A percentile compares a stretch with the other conserved stretches of the same genome.
phyloP scores from a whole-genome alignment of 2,888 invertebrate genomes.

The Congeria kusceri region DNA sequence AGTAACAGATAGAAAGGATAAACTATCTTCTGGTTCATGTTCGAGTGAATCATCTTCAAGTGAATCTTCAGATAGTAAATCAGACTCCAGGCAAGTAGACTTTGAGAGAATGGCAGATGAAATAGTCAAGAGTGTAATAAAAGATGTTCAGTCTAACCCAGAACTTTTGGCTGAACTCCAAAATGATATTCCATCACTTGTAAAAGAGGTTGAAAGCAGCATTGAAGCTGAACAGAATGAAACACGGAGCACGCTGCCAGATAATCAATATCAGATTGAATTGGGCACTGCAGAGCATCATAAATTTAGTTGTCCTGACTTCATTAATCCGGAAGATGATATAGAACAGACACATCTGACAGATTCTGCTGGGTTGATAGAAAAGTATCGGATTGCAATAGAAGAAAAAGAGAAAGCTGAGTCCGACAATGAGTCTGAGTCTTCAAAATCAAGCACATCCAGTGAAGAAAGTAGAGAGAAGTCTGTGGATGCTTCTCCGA shows the following conservation, averaged over 20 bases:
- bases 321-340: neutral
- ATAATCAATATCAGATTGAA: too few relatives aligned
- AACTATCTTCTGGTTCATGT: constrained; percentile 3
- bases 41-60: neutral
- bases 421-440: neutral
- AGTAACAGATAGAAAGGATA: neutral
- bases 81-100: neutral
- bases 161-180: constrained; percentile 27
- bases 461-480: too few relatives aligned
- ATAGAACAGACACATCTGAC: neutral
- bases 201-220: constrained; percentile 32
- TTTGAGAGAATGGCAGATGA: constrained; percentile 40
- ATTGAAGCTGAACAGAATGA: constrained; percentile 9
- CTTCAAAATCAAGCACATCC: neutral
- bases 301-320: too few relatives aligned
- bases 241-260: neutral
- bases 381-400: neutral
- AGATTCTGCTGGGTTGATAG: constrained; percentile 1
- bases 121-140: constrained; percentile 41
- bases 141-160: constrained; percentile 39
- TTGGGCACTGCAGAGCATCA: too few relatives aligned
- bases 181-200: constrained; percentile 31
- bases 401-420: constrained; percentile 1
- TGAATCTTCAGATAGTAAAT: constrained; percentile 14
- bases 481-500: too few relatives aligned